A percentile compares a stretch with the other conserved stretches of the same genome.
phyloP scores from a whole-genome alignment of 2,113 vertebrate genomes.

The Spizaetus ornatus region DNA sequence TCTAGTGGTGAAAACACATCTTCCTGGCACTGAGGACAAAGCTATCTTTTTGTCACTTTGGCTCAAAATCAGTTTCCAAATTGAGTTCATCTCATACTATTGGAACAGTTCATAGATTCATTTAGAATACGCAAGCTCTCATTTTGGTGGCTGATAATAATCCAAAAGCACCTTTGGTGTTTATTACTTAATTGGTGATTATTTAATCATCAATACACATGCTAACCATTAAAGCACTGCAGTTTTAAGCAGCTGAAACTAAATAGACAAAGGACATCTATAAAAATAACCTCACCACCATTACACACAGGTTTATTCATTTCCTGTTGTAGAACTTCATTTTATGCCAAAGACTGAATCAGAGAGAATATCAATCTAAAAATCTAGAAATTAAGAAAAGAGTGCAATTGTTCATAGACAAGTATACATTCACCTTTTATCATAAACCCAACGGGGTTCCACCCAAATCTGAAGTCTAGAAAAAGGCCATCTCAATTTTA shows the following conservation, averaged over 20 bases:
- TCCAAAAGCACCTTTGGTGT: neutral
- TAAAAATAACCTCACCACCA: neutral
- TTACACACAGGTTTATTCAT: neutral
- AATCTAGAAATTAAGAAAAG: neutral
- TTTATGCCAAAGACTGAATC: neutral
- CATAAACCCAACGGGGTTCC: neutral
- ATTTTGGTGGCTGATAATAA: neutral
- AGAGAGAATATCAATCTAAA: neutral
- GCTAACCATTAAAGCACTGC: neutral
- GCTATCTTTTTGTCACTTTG: neutral
- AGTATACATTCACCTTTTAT: neutral
- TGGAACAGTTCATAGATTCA: neutral
- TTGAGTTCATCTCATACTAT: neutral
- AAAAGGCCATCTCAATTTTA: neutral
- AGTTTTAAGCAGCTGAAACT: neutral
- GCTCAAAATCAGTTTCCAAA: slow-evolving; percentile 14
- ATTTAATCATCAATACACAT: neutral
- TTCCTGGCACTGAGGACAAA: slow-evolving; percentile 5
- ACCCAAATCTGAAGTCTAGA: neutral
- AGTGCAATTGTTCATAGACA: neutral
- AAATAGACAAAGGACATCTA: neutral
- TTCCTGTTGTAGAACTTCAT: neutral
- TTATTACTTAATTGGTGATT: neutral
- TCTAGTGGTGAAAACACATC: neutral
- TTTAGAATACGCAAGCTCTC: neutral